Evolutionary conservation across 2,888 invertebrate genomes (phyloP), one percentile per base, ranked within the genome.

Genomic region (Merodon equestris): DNA sequence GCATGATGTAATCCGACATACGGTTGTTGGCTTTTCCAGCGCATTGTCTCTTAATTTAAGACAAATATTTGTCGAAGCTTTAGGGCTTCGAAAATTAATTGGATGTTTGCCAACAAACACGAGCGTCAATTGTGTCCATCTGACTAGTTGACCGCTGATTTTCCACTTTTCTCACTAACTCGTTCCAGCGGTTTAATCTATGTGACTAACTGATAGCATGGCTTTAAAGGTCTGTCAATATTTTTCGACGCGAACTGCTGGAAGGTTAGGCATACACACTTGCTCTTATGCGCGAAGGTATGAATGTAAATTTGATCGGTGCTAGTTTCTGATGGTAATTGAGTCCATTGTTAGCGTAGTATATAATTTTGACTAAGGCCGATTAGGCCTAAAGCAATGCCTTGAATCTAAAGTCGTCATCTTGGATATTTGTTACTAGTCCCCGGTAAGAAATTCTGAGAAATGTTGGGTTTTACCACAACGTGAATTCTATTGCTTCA

Each of bases 41-140:
- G 17, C 17, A 57, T 63, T 66, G 72, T 72, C 53, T 77, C 67
- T 77, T 77, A 77, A 73, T 77, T 77, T 63, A 58, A 63, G 67
- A 44, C 77, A 77, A 77, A 77, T 77, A 77, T 77, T 77, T 68
- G 63, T 38, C 54, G 19, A 68, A 63, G 63, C 57, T 73, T 53
- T 73, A 60, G 72, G 73, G 57, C 73, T 51, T 27, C 63, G 57
- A 64, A 75, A 67, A 73, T 67, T 63, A 58, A 73, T 61, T 77
- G 57, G 34, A 38, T 77, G 27, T 77, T 77, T 73, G 73, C 10
- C 48, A 53, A 44, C 67, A 77, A 77, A 77, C 58, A 72, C 7
- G 7, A 40, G 42, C 27, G 12, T 15, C 38, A 27, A 7, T 27
- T 27, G 27, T 27, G 13, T 17, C 36, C 2, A 18, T n/a, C 4